Percentiles rank a stretch among this genome's conserved stretches.
phyloP scores from a whole-genome alignment of 2,113 vertebrate genomes.

The Ornithorhynchus anatinus region DNA sequence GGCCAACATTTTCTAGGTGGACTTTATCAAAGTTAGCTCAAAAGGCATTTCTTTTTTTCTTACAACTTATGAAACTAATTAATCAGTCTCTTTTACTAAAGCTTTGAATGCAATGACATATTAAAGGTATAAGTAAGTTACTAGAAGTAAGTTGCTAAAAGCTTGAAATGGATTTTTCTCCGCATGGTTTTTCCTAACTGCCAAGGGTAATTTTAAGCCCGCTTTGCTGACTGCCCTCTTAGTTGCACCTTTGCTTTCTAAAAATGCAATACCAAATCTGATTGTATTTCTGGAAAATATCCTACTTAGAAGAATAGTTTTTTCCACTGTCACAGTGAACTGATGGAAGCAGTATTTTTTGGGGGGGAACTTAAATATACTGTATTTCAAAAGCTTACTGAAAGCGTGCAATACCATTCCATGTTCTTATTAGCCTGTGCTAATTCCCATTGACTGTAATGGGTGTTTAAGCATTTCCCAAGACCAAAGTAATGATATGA shows the following conservation, averaged over 20 bases:
- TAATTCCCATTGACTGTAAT: slow-evolving; percentile 1
- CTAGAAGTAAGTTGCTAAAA: slow-evolving; percentile 10
- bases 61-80: no score
- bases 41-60: no score
- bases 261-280: slow-evolving; percentile 55
- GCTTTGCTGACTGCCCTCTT: neutral
- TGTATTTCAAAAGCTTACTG: slow-evolving; percentile 51
- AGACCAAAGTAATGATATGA: slow-evolving; percentile 24
- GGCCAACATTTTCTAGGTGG: neutral
- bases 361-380: slow-evolving; percentile 56
- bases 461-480: slow-evolving; percentile 27
- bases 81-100: neutral
- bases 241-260: slow-evolving; percentile 42
- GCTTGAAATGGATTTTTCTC: slow-evolving; percentile 41
- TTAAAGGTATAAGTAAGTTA: neutral
- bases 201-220: slow-evolving; percentile 31
- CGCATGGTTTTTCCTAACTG: no score
- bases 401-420: slow-evolving; percentile 41
- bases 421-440: slow-evolving; percentile 23
- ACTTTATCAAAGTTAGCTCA: neutral
- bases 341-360: slow-evolving; percentile 53
- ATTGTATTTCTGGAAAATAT: slow-evolving; percentile 50
- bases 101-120: neutral
- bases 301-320: slow-evolving; percentile 51
- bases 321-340: slow-evolving; percentile 53